Evolutionary conservation across 2,113 vertebrate genomes (phyloP).

Genomic region (Brachionichthys hirsutus): DNA sequence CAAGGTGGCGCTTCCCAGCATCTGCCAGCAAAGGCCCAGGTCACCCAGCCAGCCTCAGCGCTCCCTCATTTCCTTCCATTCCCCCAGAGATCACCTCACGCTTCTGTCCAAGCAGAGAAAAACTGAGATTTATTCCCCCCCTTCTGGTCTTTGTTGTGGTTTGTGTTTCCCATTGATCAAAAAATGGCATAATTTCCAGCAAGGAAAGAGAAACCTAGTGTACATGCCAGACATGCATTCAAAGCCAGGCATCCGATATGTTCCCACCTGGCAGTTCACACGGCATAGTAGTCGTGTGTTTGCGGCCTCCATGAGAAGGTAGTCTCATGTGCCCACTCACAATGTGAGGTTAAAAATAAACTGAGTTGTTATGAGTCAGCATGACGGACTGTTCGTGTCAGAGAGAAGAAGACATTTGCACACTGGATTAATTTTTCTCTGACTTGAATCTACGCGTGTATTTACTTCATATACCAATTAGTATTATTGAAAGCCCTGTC

Average conservation of each 20-base stretch:
- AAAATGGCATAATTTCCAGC: background rate
- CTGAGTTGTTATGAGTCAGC: conserved; percentile 67
- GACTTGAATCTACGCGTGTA: background rate
- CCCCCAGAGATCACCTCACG: conserved; percentile 51
- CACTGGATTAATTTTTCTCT: background rate
- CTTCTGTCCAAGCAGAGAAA: conserved; percentile 51
- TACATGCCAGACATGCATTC: background rate
- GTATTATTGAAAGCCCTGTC: no score
- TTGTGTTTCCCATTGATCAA: background rate
- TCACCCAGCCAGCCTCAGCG: conserved; percentile 64
- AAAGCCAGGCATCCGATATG: conserved; percentile 3
- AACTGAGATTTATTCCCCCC: conserved; percentile 24
- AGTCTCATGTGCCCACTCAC: conserved; percentile 45
- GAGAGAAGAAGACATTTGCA: conserved; percentile 46
- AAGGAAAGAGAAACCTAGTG: background rate
- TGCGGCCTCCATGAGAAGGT: conserved; percentile 40
- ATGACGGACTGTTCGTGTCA: conserved; percentile 55
- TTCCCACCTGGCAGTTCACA: conserved; percentile 35
- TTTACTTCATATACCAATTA: no score
- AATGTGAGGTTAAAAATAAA: conserved; percentile 69
- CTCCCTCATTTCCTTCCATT: conserved; percentile 48
- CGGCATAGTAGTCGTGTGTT: conserved; percentile 32
- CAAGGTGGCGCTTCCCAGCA: conserved; percentile 78
- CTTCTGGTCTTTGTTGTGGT: background rate
- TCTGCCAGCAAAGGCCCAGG: conserved; percentile 80